Evolutionary conservation across 2,113 vertebrate genomes (phyloP).

Genomic region (Podocnemis expansa): DNA sequence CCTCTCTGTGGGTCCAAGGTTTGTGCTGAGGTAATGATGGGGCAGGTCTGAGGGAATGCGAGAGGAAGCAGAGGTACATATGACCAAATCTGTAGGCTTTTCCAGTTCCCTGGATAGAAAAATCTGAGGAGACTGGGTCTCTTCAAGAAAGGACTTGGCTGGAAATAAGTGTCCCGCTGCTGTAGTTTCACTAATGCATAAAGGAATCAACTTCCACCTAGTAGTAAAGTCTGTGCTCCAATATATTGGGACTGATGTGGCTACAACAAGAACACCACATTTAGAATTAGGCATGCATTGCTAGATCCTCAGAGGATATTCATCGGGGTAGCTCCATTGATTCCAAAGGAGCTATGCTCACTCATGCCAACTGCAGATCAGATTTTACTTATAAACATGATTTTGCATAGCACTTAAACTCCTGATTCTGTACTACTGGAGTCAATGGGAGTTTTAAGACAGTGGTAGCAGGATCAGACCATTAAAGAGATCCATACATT

Average conservation of each 20-base stretch:
- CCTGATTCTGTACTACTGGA: not conserved
- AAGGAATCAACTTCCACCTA: not conserved
- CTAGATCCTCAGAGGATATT: not conserved
- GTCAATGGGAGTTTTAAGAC: not conserved
- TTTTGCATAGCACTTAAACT: not conserved
- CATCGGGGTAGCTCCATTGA: not conserved
- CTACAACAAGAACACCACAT: not conserved
- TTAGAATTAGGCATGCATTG: not conserved
- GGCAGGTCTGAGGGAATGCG: not conserved
- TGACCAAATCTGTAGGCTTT: not conserved
- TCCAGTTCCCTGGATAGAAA: not conserved
- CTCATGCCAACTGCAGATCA: not conserved
- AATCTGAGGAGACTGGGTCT: not conserved
- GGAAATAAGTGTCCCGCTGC: not conserved
- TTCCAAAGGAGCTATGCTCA: not conserved
- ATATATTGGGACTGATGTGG: not conserved
- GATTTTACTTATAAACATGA: not conserved
- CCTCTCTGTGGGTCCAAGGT: not conserved
- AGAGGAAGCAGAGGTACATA: not conserved
- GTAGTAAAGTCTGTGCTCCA: not conserved
- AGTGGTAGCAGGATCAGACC: not conserved
- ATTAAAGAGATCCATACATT: not conserved
- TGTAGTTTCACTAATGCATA: not conserved
- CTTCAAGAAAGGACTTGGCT: not conserved
- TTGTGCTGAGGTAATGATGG: not conserved